These are phyloP conservation scores for Cavia porcellus DNA, from an alignment of 2,113 vertebrate genomes.

Conservation along the genomic window DNA sequence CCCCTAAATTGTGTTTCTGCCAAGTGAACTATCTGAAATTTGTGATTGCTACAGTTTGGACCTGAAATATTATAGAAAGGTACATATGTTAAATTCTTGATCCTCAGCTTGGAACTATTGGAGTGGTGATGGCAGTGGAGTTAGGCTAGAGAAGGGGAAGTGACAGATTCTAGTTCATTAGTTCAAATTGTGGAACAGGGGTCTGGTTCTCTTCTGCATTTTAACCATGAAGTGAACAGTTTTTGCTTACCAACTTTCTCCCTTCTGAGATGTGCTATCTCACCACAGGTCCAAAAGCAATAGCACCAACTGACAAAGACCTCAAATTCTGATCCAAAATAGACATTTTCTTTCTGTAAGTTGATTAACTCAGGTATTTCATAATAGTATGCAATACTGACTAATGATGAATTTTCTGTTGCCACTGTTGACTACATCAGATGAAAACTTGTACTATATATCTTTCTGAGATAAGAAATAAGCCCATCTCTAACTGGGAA, in stretches of 20 bases:
- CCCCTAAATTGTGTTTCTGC: not conserved
- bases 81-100: not conserved
- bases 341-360: not conserved
- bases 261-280: not conserved
- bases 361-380: not conserved
- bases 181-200: not conserved
- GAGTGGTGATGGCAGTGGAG: not conserved
- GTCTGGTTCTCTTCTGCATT: not conserved
- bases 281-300: not conserved
- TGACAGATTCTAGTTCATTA: not conserved
- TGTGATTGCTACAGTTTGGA: not conserved
- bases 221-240: not conserved
- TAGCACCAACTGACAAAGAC: not conserved
- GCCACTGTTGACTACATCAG: not conserved
- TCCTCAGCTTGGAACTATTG: not conserved
- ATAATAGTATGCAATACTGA: not conserved
- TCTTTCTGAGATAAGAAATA: not conserved
- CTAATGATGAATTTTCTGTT: not conserved
- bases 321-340: not conserved
- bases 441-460: not conserved
- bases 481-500: not conserved
- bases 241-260: not conserved
- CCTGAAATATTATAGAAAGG: not conserved
- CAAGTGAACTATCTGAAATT: not conserved
- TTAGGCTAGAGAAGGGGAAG: not conserved